Evolutionary conservation across 2,113 vertebrate genomes (phyloP).

Genomic region (Enhydra lutris): DNA sequence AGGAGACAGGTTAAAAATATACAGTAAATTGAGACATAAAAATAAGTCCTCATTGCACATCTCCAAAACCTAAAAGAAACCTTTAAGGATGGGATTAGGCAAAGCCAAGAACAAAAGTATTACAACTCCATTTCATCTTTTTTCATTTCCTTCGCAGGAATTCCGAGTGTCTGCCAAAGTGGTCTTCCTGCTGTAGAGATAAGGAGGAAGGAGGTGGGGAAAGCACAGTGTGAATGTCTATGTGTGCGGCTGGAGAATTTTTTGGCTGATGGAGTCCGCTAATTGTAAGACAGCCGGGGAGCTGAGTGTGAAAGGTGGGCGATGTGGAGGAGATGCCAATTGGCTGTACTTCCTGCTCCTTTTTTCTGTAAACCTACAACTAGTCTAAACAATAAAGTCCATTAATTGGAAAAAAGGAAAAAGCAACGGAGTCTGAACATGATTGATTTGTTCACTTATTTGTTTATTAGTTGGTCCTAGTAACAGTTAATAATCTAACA

Average conservation of each 20-base stretch:
- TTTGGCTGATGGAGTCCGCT: background rate
- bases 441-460: background rate
- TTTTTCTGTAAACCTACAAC: background rate
- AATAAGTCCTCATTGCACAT: background rate
- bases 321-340: rapidly evolving
- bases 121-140: background rate
- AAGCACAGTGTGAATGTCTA: background rate
- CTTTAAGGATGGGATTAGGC: background rate
- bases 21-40: background rate
- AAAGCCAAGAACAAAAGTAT: constrained; percentile 21
- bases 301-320: background rate
- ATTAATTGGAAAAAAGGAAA: background rate
- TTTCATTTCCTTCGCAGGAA: background rate
- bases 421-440: background rate
- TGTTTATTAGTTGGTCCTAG: background rate
- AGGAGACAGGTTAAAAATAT: background rate
- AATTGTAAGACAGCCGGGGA: background rate
- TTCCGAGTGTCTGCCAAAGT: background rate
- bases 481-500: background rate
- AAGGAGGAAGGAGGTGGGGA: background rate
- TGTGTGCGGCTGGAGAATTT: background rate
- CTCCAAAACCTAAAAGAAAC: background rate
- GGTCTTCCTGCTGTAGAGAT: background rate
- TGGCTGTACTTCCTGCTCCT: background rate
- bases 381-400: background rate